Evolutionary conservation across 2,888 invertebrate genomes (phyloP).

Genomic region (Colletes collaris): DNA sequence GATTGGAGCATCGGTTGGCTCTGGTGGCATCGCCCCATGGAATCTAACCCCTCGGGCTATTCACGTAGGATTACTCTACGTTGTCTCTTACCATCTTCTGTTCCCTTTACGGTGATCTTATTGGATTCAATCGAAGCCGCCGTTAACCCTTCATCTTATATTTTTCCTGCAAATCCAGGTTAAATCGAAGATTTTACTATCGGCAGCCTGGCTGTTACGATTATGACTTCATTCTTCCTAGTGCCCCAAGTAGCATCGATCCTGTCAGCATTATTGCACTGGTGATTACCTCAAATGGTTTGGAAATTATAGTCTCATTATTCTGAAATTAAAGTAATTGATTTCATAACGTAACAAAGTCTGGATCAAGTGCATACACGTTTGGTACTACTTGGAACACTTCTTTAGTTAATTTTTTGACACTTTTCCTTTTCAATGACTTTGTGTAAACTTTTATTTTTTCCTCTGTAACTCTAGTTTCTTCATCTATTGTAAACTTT

Average conservation of each 20-base stretch:
- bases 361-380: no score
- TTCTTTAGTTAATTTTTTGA: no score
- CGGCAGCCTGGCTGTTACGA: constrained; percentile 1
- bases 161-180: constrained; percentile 30
- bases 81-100: constrained; percentile 71
- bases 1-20: constrained; percentile 78
- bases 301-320: neutral
- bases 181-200: constrained; percentile 44
- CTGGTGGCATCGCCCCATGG: constrained; percentile 60
- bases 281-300: neutral
- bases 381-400: no score
- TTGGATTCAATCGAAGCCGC: constrained; percentile 76
- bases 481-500: no score
- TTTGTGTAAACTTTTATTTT: no score
- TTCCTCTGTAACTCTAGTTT: no score
- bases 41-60: constrained; percentile 71
- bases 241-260: neutral
- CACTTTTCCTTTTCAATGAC: no score
- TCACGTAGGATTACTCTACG: constrained; percentile 76
- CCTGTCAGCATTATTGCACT: neutral
- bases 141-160: constrained; percentile 65
- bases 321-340: neutral
- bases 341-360: neutral
- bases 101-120: constrained; percentile 79
- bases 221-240: constrained; percentile 3